A percentile compares a stretch with the other conserved stretches of the same genome.
Evolutionary conservation across 2,888 invertebrate species (phyloP).

Genomic region (Stomorhina lunata): DNA sequence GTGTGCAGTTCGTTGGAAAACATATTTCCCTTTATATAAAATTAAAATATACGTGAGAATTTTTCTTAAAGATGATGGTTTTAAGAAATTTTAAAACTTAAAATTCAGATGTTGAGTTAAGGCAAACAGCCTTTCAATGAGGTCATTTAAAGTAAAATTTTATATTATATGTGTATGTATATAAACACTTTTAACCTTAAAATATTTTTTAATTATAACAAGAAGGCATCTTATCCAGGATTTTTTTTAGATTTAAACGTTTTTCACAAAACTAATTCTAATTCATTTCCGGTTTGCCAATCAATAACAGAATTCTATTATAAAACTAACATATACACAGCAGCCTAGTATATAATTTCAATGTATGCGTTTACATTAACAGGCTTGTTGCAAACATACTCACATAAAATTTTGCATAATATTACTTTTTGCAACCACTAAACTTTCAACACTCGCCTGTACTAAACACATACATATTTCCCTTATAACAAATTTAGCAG

Average conservation of each 20-base stretch:
- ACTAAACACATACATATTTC: background rate
- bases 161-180: too few species aligned
- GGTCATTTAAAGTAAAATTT: too few species aligned
- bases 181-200: too few species aligned
- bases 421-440: constrained; percentile 40
- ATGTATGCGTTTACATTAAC: constrained; percentile 1
- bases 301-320: constrained; percentile 10
- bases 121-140: too few species aligned
- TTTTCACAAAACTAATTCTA: background rate
- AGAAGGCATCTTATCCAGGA: too few species aligned
- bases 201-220: too few species aligned
- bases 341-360: background rate
- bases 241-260: too few species aligned
- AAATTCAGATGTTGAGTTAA: too few species aligned
- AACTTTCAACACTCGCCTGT: constrained; percentile 45
- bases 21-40: background rate
- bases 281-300: background rate
- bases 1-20: constrained; percentile 61
- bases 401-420: constrained; percentile 49
- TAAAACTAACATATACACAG: background rate
- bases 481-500: constrained; percentile 21
- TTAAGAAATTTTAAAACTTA: constrained; percentile 16
- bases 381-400: constrained; percentile 24
- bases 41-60: constrained; percentile 14
- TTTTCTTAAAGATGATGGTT: constrained; percentile 16